These are phyloP conservation scores for Holacanthus passer DNA, from an alignment of 2,113 vertebrate genomes.

Conservation along the genomic window DNA sequence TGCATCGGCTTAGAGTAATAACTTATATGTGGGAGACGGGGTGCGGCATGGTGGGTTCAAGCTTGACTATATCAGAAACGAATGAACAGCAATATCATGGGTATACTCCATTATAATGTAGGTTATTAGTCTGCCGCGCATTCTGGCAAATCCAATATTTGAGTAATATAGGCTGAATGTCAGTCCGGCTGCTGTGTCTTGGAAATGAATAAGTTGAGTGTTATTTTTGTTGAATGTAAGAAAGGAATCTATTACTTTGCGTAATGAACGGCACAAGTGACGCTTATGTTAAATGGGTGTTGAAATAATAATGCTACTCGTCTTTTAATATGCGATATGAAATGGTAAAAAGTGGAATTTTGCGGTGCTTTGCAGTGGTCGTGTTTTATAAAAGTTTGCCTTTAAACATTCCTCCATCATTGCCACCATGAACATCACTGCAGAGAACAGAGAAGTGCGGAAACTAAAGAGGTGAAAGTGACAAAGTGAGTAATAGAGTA, in stretches of 20 bases:
- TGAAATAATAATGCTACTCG: background rate
- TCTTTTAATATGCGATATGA: background rate
- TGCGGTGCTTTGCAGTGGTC: background rate
- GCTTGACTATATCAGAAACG: conserved; percentile 56
- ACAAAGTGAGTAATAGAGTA: background rate
- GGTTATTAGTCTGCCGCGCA: conserved; percentile 58
- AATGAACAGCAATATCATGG: conserved; percentile 59
- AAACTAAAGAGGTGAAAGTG: background rate
- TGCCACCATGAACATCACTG: background rate
- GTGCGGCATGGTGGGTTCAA: conserved; percentile 17
- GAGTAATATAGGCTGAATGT: conserved; percentile 24
- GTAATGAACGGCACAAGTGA: conserved; percentile 16
- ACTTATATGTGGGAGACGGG: conserved; percentile 33
- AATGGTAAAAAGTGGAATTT: background rate
- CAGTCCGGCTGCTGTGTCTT: conserved; percentile 21
- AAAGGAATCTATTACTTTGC: conserved; percentile 9
- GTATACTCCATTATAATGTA: conserved; percentile 39
- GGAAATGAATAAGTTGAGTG: background rate
- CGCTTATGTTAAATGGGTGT: conserved; percentile 1
- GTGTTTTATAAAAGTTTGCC: background rate
- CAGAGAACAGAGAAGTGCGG: background rate
- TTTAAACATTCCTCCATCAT: background rate
- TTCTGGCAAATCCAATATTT: conserved; percentile 67
- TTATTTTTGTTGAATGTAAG: conserved; percentile 11
- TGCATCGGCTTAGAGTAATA: conserved; percentile 58